Evolutionary conservation across 2,113 vertebrate species (phyloP), one percentile per base, ranked within the genome.

Genomic region (Nyctereutes procyonoides): DNA sequence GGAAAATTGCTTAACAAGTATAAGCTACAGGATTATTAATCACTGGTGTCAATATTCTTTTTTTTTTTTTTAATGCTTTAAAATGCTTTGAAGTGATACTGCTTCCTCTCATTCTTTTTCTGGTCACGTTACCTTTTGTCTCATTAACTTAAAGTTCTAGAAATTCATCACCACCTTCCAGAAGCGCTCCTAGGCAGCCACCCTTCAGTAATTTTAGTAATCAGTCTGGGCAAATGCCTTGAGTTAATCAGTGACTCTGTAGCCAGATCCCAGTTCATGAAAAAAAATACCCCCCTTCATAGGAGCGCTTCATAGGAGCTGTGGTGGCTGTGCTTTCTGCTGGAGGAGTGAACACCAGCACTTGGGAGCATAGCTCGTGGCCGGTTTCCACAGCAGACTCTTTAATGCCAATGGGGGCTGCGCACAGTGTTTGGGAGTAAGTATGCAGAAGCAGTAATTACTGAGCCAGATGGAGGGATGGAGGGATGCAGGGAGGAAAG

Each of bases 381-480:
- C 8, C 56, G 15, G 7, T 48, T 74, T 77, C 83, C 53, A 10
- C 22, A 0, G 12, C 30, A 22, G 14, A 28, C 32, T 32, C 60
- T 12, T 55, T 48, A 20, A 20, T 48, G 55, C 80, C 30, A 4
- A 20, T 97, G 93, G 85, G 93, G 35, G 84, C 93, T 15, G 10
- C 94, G 17, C 87, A 92, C 67, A 93, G 85, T 32, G 30, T 94
- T 80, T 88, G 77, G 95, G 93, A 97, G 88, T 97, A 86, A 97
- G 91, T 94, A 93, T 73, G n/a, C 38, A 90, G 81, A 65, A 84
- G 32, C 62, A 32, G 63, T 76, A 14, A 63, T 43, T 13, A 13
- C 8, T 53, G 30, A 30, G 67, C 56, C 55, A 24, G 80, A 20
- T 58, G 17, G 38, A 53, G 35, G 26, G 67, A 86, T 58, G 17